Evolutionary conservation across 2,888 invertebrate genomes (phyloP).

Genomic region (Acanthosepion lycidas): DNA sequence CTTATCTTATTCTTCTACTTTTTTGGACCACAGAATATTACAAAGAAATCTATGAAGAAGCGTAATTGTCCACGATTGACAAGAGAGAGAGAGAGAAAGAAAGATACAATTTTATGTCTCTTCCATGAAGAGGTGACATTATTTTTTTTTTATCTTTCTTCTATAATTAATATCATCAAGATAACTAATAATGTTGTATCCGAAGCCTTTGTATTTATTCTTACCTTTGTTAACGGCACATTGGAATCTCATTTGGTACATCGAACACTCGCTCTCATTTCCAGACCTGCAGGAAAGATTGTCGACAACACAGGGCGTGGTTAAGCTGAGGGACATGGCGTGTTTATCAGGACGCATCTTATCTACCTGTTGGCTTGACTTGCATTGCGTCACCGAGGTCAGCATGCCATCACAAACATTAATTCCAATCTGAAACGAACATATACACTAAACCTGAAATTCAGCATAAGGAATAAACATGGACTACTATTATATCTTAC

Average conservation of each 20-base stretch:
- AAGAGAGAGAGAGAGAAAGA: too few relatives aligned
- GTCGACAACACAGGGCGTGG: not conserved
- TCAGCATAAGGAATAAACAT: too few relatives aligned
- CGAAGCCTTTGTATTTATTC: too few relatives aligned
- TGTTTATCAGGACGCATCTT: constrained; percentile 12
- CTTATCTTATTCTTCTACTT: too few relatives aligned
- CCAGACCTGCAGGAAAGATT: not conserved
- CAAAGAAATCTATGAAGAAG: too few relatives aligned
- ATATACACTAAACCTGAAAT: too few relatives aligned
- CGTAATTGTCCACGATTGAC: too few relatives aligned
- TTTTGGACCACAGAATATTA: too few relatives aligned
- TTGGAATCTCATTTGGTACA: constrained; percentile 51
- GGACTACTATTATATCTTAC: too few relatives aligned
- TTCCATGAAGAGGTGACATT: not conserved
- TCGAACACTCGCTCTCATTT: constrained; percentile 48
- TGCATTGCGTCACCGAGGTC: constrained; percentile 51
- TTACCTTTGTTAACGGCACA: constrained; percentile 53
- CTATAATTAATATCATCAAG: too few relatives aligned
- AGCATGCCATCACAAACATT: constrained; percentile 49
- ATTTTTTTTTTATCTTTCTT: too few relatives aligned
- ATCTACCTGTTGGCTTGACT: not conserved
- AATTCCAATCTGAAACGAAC: constrained; percentile 48
- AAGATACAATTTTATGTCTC: not conserved
- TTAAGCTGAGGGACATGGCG: constrained; percentile 44
- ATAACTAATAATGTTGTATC: too few relatives aligned